Evolutionary conservation across 2,888 invertebrate species (phyloP).

Genomic region (Harpagoxenus sublaevis): DNA sequence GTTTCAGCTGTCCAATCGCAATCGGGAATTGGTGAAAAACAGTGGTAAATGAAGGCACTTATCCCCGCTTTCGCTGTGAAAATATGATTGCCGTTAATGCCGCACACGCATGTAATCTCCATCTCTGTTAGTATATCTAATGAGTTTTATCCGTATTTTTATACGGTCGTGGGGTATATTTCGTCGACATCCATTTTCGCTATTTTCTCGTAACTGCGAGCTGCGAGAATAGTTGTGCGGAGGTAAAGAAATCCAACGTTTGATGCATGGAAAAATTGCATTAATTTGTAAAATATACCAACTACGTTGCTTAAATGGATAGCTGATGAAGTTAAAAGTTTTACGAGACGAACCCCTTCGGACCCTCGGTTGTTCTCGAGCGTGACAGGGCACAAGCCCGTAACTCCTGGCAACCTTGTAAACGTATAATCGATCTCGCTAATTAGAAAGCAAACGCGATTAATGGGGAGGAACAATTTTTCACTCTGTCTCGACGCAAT

Average conservation of each 20-base stretch:
- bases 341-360: conserved; percentile 55
- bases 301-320: conserved; percentile 35
- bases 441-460: conserved; percentile 59
- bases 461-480: conserved; percentile 44
- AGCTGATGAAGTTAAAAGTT: conserved; percentile 63
- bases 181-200: neutral
- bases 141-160: neutral
- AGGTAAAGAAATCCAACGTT: neutral
- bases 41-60: neutral
- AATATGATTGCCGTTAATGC: neutral
- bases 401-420: conserved; percentile 52
- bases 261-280: conserved; percentile 38
- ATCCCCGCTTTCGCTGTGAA: neutral
- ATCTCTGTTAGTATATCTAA: neutral
- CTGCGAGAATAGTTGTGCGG: neutral
- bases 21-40: conserved; percentile 40
- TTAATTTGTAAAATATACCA: conserved; percentile 41
- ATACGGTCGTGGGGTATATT: neutral
- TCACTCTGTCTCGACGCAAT: conserved; percentile 6
- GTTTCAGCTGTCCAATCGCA: conserved; percentile 37
- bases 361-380: conserved; percentile 20
- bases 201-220: neutral
- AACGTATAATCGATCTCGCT: conserved; percentile 63
- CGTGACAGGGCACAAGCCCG: conserved; percentile 46
- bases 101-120: neutral